Evolutionary conservation across 2,888 invertebrate genomes (phyloP).

Genomic region (Hybos culiciformis): DNA sequence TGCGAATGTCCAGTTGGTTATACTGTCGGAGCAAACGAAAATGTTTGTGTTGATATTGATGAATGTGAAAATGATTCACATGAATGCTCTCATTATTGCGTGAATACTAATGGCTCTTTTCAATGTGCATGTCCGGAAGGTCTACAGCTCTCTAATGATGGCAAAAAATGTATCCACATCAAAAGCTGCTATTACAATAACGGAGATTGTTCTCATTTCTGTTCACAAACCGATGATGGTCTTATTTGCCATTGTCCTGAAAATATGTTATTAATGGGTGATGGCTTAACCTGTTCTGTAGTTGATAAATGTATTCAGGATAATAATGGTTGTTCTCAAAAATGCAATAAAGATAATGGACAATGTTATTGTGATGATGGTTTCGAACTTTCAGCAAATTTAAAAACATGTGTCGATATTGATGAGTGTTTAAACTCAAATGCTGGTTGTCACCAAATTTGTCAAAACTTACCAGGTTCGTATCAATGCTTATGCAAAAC

Average conservation of each 20-base stretch:
- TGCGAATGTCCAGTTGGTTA: conserved; percentile 37
- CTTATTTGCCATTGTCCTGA: conserved; percentile 32
- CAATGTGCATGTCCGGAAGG: conserved; percentile 42
- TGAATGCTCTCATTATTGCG: conserved; percentile 29
- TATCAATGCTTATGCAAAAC: conserved; percentile 39
- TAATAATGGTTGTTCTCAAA: conserved; percentile 49
- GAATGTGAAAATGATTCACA: conserved; percentile 35
- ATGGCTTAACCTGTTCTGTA: conserved; percentile 35
- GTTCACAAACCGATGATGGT: conserved; percentile 40
- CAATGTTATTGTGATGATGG: conserved; percentile 34
- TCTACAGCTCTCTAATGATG: conserved; percentile 24
- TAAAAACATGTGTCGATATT: conserved; percentile 37
- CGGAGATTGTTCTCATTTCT: conserved; percentile 42
- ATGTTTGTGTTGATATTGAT: conserved; percentile 36
- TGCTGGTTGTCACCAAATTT: conserved; percentile 35
- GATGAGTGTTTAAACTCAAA: conserved; percentile 40
- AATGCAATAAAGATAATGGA: conserved; percentile 35
- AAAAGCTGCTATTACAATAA: conserved; percentile 40
- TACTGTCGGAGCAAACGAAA: conserved; percentile 14
- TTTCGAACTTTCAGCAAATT: conserved; percentile 30
- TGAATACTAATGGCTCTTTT: conserved; percentile 38
- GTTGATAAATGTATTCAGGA: conserved; percentile 40
- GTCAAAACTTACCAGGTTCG: conserved; percentile 37
- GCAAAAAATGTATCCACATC: conserved; percentile 26
- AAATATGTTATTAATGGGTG: conserved; percentile 33